These are phyloP conservation scores for Druon quercuslanigerum DNA, from an alignment of 1,140 invertebrate species.

Conservation along the genomic window DNA sequence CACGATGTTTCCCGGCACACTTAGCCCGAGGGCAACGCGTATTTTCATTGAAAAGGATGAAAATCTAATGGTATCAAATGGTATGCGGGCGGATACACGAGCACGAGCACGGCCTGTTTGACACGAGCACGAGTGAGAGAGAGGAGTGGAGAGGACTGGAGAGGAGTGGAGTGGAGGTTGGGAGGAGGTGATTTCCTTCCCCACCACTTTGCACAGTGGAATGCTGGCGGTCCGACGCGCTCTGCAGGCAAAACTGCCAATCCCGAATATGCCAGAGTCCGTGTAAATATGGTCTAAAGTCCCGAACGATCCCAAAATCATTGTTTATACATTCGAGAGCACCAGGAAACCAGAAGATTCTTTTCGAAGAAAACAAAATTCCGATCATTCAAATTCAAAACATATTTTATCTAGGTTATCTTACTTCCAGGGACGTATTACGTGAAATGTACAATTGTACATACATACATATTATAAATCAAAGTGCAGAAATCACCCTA, in stretches of 20 bases:
- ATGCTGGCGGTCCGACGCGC: conserved; percentile 61
- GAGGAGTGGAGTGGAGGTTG: no score
- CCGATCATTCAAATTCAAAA: not conserved
- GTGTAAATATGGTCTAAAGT: conserved; percentile 37
- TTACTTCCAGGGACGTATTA: not conserved
- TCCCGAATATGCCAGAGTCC: conserved; percentile 29
- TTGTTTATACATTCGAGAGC: not conserved
- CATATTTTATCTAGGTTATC: not conserved
- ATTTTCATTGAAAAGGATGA: conserved; percentile 68
- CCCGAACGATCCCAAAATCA: not conserved
- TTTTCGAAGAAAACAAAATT: conserved; percentile 13
- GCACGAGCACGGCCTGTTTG: conserved; percentile 65
- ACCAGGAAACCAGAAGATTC: not conserved
- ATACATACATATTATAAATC: no score
- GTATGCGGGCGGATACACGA: conserved; percentile 67
- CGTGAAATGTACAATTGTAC: not conserved
- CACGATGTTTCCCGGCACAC: conserved; percentile 36
- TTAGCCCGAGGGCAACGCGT: conserved; percentile 40
- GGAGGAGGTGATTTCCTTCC: conserved; percentile 43
- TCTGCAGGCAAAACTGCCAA: conserved; percentile 64
- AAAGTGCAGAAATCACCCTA: no score
- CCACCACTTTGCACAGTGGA: conserved; percentile 61
- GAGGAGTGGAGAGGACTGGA: conserved; percentile 31
- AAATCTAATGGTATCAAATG: conserved; percentile 58
- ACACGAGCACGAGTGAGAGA: conserved; percentile 62